phyloP scores from a whole-genome alignment of 2,113 vertebrate genomes.

The Rhinoderma darwinii region DNA sequence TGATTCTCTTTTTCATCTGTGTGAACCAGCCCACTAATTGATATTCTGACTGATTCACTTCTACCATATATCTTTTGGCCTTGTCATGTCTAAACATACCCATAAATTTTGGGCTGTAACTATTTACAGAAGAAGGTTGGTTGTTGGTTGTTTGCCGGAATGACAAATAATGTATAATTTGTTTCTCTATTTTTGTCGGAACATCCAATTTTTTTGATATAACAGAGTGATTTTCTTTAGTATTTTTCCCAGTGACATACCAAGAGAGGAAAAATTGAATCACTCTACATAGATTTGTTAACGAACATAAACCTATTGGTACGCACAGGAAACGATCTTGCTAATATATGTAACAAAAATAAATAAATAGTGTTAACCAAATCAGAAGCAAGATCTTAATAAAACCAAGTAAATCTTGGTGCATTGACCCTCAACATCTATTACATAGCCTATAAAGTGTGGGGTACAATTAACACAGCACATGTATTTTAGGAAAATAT shows the following conservation, averaged over 20 bases:
- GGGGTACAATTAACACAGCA: too few relatives aligned
- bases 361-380: too few relatives aligned
- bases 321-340: too few relatives aligned
- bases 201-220: slow-evolving; percentile 19
- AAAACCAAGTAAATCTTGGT: too few relatives aligned
- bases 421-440: too few relatives aligned
- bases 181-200: slow-evolving; percentile 30
- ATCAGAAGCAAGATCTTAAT: too few relatives aligned
- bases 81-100: slow-evolving; percentile 46
- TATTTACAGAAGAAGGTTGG: slow-evolving; percentile 36
- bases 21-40: slow-evolving; percentile 29
- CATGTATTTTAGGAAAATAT: too few relatives aligned
- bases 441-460: too few relatives aligned
- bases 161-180: slow-evolving; percentile 43
- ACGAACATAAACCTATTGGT: background rate
- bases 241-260: background rate
- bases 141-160: slow-evolving; percentile 35
- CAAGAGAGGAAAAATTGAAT: background rate
- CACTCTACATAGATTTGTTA: background rate
- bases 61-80: slow-evolving; percentile 47
- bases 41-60: slow-evolving; percentile 32
- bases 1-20: slow-evolving; percentile 35
- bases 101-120: slow-evolving; percentile 45
- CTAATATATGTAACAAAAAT: too few relatives aligned
- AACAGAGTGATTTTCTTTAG: slow-evolving; percentile 20